These are phyloP conservation scores for Anthrax anthrax DNA, from an alignment of 2,888 invertebrate genomes.

Conservation along the genomic window DNA sequence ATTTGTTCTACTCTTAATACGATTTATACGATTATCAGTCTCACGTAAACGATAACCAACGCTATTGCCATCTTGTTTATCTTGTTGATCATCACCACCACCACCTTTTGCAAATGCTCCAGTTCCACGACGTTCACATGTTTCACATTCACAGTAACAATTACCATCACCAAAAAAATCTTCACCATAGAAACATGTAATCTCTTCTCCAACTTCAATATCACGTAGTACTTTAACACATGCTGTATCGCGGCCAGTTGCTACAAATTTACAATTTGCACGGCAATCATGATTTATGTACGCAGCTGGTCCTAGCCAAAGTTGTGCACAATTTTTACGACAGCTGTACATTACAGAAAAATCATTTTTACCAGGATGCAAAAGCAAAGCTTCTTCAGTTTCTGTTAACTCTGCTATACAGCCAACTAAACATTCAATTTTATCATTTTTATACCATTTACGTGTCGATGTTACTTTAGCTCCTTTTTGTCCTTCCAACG, in stretches of 20 bases:
- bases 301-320: slow-evolving; percentile 98
- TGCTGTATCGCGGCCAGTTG: slow-evolving; percentile 92
- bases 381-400: slow-evolving; percentile 79
- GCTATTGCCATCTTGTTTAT: slow-evolving; percentile 44
- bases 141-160: slow-evolving; percentile 94
- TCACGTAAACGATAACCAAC: slow-evolving; percentile 76
- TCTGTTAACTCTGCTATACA: slow-evolving; percentile 94
- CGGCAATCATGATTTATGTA: slow-evolving; percentile 98
- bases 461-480: slow-evolving; percentile 92
- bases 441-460: slow-evolving; percentile 91
- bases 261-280: slow-evolving; percentile 96
- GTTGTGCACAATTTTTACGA: slow-evolving; percentile 94
- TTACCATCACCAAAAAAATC: slow-evolving; percentile 98
- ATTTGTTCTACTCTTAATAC: slow-evolving; percentile 50
- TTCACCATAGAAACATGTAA: slow-evolving; percentile 96
- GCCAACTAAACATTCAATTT: slow-evolving; percentile 89
- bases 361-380: slow-evolving; percentile 93
- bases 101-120: slow-evolving; percentile 60
- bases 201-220: slow-evolving; percentile 91
- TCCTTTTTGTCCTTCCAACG: slow-evolving; percentile 85
- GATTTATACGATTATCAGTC: slow-evolving; percentile 85
- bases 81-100: slow-evolving; percentile 42
- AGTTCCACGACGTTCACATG: slow-evolving; percentile 85
- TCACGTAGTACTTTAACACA: slow-evolving; percentile 91
- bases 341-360: slow-evolving; percentile 99